These are phyloP conservation scores for Epinephelus coioides DNA, from an alignment of 2,797 vertebrate species.

Conservation along the genomic window DNA sequence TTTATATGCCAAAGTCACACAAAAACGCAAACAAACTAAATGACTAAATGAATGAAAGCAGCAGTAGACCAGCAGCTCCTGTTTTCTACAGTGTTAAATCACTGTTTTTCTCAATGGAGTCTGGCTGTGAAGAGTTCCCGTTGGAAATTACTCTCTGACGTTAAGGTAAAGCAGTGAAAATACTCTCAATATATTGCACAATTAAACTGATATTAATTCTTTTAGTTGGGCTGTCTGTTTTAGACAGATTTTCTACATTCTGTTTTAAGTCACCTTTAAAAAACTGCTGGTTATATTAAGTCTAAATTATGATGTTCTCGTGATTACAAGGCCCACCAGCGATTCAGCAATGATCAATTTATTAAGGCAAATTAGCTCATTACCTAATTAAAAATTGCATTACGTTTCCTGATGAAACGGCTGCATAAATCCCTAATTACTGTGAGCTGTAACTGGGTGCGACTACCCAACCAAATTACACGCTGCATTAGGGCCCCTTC, in stretches of 20 bases:
- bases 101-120: too few species aligned
- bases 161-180: too few species aligned
- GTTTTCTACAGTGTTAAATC: too few species aligned
- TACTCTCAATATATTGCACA: too few species aligned
- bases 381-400: slow-evolving; percentile 26
- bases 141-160: too few species aligned
- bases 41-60: too few species aligned
- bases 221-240: too few species aligned
- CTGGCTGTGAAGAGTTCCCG: too few species aligned
- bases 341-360: slow-evolving; percentile 25
- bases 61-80: too few species aligned
- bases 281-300: not conserved
- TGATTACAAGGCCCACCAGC: slow-evolving; percentile 1
- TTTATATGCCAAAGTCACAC: too few species aligned
- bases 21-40: too few species aligned
- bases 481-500: not conserved
- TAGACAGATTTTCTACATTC: not conserved
- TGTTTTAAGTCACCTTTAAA: not conserved
- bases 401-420: slow-evolving; percentile 29
- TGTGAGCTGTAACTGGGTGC: slow-evolving; percentile 41
- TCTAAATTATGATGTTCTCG: not conserved
- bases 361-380: slow-evolving; percentile 34
- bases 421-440: slow-evolving; percentile 40
- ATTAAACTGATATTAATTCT: too few species aligned
- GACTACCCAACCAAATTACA: slow-evolving; percentile 32